Conservation (phyloP, 2,888 invertebrate genomes). For the Flexamia atlantica region DNA sequence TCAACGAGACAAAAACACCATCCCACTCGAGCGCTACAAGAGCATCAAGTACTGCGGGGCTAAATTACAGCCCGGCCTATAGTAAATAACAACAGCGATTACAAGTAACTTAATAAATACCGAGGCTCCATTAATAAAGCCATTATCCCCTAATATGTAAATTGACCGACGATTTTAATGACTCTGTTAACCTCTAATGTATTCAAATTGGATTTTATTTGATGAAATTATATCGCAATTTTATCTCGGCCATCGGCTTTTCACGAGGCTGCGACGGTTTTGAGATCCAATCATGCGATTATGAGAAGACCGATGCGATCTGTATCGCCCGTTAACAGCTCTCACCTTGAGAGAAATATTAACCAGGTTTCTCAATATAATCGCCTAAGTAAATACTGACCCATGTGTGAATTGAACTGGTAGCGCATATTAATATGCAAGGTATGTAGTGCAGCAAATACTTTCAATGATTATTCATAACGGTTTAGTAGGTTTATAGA, state of each 20-base stretch:
- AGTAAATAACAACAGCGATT: conserved; percentile 50
- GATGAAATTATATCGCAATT: conserved; percentile 46
- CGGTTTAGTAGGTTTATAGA: too few species aligned
- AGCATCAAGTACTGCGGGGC: conserved; percentile 16
- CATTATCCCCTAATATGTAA: conserved; percentile 48
- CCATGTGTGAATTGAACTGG: background rate
- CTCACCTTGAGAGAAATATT: background rate
- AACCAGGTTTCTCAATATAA: conserved; percentile 31
- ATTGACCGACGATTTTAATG: conserved; percentile 50
- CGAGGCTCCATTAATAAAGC: conserved; percentile 40
- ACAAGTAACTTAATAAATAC: conserved; percentile 50
- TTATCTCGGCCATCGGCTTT: conserved; percentile 37
- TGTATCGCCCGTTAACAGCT: conserved; percentile 10
- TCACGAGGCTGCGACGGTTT: background rate
- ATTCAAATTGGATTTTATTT: conserved; percentile 57
- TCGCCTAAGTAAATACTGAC: conserved; percentile 17
- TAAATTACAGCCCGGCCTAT: conserved; percentile 34
- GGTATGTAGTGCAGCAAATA: background rate
- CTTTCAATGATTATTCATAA: too few species aligned
- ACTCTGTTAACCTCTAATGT: conserved; percentile 53
- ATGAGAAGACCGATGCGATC: background rate
- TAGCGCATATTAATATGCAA: background rate
- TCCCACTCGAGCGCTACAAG: background rate
- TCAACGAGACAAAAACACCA: background rate
- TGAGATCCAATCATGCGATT: conserved; percentile 36